These are phyloP conservation scores for Cryptophagus acutangulus DNA, from an alignment of 2,888 invertebrate species.

Conservation along the genomic window DNA sequence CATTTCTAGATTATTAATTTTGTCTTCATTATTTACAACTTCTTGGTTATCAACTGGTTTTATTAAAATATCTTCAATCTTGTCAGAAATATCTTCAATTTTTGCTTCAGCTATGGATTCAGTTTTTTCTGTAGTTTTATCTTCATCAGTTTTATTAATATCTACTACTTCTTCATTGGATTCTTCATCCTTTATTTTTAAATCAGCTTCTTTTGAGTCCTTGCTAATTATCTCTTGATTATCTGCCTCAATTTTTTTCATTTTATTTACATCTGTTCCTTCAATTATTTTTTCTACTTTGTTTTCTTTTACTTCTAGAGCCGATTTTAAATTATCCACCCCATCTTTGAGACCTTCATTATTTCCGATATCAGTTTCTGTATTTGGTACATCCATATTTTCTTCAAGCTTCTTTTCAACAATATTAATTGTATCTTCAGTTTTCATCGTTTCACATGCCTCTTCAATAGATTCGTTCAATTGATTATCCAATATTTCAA, in stretches of 20 bases:
- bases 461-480: slow-evolving; percentile 4
- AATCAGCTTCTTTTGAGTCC: neutral
- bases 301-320: slow-evolving; percentile 2
- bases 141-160: neutral
- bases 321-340: neutral
- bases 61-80: neutral
- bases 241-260: neutral
- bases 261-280: neutral
- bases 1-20: too few species aligned
- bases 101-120: neutral
- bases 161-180: neutral
- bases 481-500: too few species aligned
- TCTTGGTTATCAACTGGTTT: neutral
- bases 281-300: slow-evolving; percentile 4
- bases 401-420: too few species aligned
- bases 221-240: too few species aligned
- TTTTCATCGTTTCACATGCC: slow-evolving; percentile 14
- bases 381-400: neutral
- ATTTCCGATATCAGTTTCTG: neutral
- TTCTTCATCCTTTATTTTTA: neutral
- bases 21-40: neutral
- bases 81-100: slow-evolving; percentile 3
- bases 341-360: neutral
- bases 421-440: too few species aligned
- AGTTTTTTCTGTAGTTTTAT: slow-evolving; percentile 4